Percentiles rank a stretch among this genome's conserved stretches.
phyloP scores from a whole-genome alignment of 2,113 vertebrate genomes.

The Anguilla japonica region DNA sequence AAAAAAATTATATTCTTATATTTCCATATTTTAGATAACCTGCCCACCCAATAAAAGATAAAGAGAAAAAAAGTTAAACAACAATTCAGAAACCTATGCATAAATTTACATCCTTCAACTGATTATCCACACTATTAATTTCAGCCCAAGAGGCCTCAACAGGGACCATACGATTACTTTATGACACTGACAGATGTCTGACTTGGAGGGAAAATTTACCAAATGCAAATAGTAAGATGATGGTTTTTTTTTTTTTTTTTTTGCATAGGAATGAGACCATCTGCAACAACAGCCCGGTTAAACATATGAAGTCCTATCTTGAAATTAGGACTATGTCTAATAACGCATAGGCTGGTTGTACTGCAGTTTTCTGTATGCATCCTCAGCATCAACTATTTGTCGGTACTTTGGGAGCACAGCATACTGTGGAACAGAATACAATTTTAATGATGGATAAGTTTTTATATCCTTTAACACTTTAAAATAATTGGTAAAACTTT shows the following conservation, averaged over 20 bases:
- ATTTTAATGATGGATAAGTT: slow-evolving; percentile 36
- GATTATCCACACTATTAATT: slow-evolving; percentile 67
- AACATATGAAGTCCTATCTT: slow-evolving; percentile 50
- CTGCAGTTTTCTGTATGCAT: slow-evolving; percentile 33
- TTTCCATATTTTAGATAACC: slow-evolving; percentile 28
- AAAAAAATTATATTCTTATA: slow-evolving; percentile 8
- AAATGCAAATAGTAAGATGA: slow-evolving; percentile 67
- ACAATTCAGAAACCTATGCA: slow-evolving; percentile 19
- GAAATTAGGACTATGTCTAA: slow-evolving; percentile 32
- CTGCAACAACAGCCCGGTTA: slow-evolving; percentile 54
- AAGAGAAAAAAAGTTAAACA: background rate
- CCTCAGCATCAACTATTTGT: slow-evolving; percentile 17
- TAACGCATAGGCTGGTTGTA: slow-evolving; percentile 15
- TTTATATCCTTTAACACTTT: background rate
- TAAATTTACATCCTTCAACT: slow-evolving; percentile 56
- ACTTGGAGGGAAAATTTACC: slow-evolving; percentile 70
- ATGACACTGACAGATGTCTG: slow-evolving; percentile 70
- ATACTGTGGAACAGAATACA: slow-evolving; percentile 34
- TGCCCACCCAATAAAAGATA: slow-evolving; percentile 18
- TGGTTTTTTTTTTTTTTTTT: slow-evolving; percentile 45
- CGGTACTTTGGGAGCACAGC: slow-evolving; percentile 4
- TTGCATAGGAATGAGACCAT: slow-evolving; percentile 72
- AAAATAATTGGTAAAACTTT: no score
- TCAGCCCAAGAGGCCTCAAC: slow-evolving; percentile 56
- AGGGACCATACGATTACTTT: slow-evolving; percentile 66